Conservation (phyloP, 2,888 invertebrate genomes). For the Nomada fabriciana region DNA sequence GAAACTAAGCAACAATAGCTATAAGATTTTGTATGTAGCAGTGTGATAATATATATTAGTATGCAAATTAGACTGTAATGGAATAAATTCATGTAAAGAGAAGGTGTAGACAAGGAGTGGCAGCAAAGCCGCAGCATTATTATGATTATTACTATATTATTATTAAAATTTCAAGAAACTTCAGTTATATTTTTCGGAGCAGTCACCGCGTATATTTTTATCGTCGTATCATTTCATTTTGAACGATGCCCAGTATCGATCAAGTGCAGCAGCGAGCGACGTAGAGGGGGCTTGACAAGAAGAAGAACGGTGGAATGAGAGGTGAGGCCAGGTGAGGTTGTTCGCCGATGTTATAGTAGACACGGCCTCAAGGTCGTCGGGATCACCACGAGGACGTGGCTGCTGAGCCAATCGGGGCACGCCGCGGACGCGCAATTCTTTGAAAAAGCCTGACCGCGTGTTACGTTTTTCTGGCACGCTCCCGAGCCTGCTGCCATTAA, state of each 20-base stretch:
- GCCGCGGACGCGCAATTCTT: slow-evolving; percentile 45
- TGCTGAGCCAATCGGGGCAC: slow-evolving; percentile 65
- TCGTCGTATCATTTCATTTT: slow-evolving; percentile 47
- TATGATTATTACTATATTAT: too few relatives aligned
- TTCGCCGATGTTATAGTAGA: slow-evolving; percentile 75
- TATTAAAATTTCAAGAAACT: too few relatives aligned
- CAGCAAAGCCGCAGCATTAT: too few relatives aligned
- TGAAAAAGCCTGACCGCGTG: slow-evolving; percentile 49
- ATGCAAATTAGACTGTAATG: too few relatives aligned
- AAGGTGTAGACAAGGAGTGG: too few relatives aligned
- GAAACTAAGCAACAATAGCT: too few relatives aligned
- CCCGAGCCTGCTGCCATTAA: slow-evolving; percentile 17
- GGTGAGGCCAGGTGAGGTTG: slow-evolving; percentile 71
- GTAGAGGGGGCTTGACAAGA: slow-evolving; percentile 47
- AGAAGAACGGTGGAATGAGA: slow-evolving; percentile 59
- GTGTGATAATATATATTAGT: too few relatives aligned
- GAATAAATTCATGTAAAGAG: too few relatives aligned
- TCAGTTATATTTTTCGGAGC: too few relatives aligned
- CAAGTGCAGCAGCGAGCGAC: slow-evolving; percentile 44
- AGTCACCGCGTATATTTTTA: neutral
- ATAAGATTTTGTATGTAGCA: too few relatives aligned
- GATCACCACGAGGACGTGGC: slow-evolving; percentile 76
- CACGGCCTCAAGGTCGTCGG: slow-evolving; percentile 75
- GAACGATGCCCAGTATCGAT: slow-evolving; percentile 60
- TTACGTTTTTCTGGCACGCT: slow-evolving; percentile 49